Base-by-base conservation (phyloP, 2,797 vertebrate genomes). In the Epinephelus malabaricus region DNA sequence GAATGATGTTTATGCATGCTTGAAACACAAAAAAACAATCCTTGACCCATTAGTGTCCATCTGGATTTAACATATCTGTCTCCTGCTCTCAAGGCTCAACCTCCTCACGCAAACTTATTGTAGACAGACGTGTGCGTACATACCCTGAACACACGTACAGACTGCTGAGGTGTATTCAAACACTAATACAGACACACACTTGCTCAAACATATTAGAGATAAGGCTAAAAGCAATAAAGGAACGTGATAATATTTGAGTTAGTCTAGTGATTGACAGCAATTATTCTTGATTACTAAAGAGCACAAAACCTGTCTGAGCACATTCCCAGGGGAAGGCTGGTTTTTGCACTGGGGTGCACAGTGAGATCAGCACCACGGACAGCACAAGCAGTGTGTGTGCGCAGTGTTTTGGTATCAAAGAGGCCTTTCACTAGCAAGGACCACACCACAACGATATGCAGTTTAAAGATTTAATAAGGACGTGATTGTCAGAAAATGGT, bases 41-140 rank as follows among this genome's bases (percentile, higher is more conserved):
- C 88, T 86, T 93, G 91, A 90, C 93, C 89, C 81, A 90, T 92
- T 93, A 92, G 81, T 87, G 88, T 94, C 92, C 40, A 12, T 74
- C 70, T 78, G 70, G 68, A 93, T 94, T 89, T 87, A 85, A 86
- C 69, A 2, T 30, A 19, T 83, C 61, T 10, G 59, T 60, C 61
- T 58, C 59, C 55, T 46, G 69, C 53, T 67, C 54, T 45, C 15
- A 63, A 69, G 73, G 75, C 60, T 79, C 60, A 53, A 25, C 27
- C 40, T 63, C 56, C 38, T 56, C 76, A 67, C 0, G 34, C 62
- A 46, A 46, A 76, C 56, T 40, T 63, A 53, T 14, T 47, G 30
- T 15, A 12, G 45, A 50, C 61, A 67, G 54, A 78, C 14, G 3
- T 51, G 69, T 10, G 18, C 49, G 58, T 61, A 80, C 51, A 67